Conservation (phyloP, 2,113 vertebrate species). For the Callorhinus ursinus region DNA sequence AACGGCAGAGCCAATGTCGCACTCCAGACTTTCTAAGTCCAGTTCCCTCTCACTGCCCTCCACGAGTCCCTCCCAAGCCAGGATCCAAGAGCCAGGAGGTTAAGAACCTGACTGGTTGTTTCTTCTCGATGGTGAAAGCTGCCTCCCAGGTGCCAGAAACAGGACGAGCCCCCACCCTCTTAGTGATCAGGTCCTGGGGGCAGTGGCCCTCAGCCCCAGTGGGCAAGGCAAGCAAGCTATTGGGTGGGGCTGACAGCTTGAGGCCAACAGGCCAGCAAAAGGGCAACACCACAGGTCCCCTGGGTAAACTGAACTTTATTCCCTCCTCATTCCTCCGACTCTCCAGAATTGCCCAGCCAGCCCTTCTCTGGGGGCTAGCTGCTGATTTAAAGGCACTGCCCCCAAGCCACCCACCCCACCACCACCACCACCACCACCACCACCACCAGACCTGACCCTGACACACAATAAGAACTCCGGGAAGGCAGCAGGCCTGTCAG, state of each 20-base stretch:
- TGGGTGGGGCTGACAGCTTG: slow-evolving; percentile 34
- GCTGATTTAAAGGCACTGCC: slow-evolving; percentile 69
- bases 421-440: neutral
- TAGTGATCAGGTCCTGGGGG: neutral
- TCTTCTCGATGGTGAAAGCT: neutral
- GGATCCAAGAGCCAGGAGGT: neutral
- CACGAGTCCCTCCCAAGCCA: neutral
- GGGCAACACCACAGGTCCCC: slow-evolving; percentile 64
- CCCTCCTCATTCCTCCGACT: slow-evolving; percentile 65
- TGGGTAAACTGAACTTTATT: slow-evolving; percentile 81
- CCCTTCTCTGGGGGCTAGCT: slow-evolving; percentile 73
- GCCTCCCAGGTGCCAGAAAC: neutral
- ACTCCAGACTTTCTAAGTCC: neutral
- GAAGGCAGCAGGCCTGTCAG: slow-evolving; percentile 77
- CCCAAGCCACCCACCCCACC: slow-evolving; percentile 18
- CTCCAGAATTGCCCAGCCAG: slow-evolving; percentile 76
- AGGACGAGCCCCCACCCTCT: neutral
- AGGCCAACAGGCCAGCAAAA: slow-evolving; percentile 57
- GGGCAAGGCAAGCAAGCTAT: slow-evolving; percentile 12
- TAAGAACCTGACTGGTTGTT: neutral
- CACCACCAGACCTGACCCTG: slow-evolving; percentile 28
- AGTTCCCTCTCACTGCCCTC: neutral
- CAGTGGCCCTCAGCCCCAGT: neutral
- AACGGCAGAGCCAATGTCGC: neutral
- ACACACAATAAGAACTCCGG: slow-evolving; percentile 76